Conservation (phyloP, 2,113 vertebrate species). For the Mesembrinibis cayennensis region DNA sequence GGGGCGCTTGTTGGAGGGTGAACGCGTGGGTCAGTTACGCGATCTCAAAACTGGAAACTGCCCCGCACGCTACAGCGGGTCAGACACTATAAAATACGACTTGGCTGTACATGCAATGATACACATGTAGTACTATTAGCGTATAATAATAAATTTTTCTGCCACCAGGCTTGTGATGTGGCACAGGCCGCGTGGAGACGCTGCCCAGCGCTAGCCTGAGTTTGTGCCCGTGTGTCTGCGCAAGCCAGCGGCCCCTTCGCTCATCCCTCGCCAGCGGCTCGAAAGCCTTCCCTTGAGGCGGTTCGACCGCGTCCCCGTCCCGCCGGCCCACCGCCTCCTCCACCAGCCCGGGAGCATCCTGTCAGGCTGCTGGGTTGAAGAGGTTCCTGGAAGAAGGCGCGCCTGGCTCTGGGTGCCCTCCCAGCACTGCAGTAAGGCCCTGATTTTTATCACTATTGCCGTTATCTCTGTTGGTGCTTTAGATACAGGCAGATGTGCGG, state of each 20-base stretch:
- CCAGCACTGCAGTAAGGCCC: background rate
- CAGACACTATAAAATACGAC: background rate
- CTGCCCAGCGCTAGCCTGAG: background rate
- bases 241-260: fast-evolving
- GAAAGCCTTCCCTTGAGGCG: no score
- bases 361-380: background rate
- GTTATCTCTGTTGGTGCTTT: no score
- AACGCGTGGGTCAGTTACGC: background rate
- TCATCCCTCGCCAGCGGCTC: fast-evolving
- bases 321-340: background rate
- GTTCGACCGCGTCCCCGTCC: fast-evolving
- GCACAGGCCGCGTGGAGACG: background rate
- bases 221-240: no score
- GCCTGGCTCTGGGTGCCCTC: background rate
- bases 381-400: background rate
- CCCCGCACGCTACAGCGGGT: background rate
- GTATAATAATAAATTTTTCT: no score
- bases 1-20: background rate
- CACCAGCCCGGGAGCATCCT: background rate
- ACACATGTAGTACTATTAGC: background rate
- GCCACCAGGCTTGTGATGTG: background rate
- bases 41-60: no score
- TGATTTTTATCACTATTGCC: fast-evolving
- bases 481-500: fast-evolving
- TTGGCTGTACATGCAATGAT: background rate